phyloP scores from a whole-genome alignment of 1,140 invertebrate species.

The Apis laboriosa region DNA sequence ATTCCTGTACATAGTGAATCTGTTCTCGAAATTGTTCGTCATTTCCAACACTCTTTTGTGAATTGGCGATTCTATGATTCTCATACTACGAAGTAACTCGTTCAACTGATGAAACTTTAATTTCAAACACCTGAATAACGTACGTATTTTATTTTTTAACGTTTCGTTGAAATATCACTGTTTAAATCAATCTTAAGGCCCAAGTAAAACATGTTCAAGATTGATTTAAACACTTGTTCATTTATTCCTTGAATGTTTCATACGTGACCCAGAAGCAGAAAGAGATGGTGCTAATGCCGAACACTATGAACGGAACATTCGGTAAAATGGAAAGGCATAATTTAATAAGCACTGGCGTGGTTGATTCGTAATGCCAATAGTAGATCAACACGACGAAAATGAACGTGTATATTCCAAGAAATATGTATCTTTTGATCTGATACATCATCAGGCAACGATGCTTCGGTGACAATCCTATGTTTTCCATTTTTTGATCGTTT shows the following conservation, averaged over 20 bases:
- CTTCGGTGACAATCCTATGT: slow-evolving; percentile 44
- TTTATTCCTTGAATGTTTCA: not conserved
- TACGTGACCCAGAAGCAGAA: slow-evolving; percentile 61
- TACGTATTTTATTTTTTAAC: not conserved
- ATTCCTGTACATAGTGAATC: not conserved
- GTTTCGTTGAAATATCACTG: not conserved
- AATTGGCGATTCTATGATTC: slow-evolving; percentile 33
- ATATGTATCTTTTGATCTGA: not conserved
- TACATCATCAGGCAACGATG: slow-evolving; percentile 7
- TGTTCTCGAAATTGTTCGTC: slow-evolving; percentile 36
- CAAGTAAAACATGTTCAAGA: too few species aligned
- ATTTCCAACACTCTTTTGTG: slow-evolving; percentile 43
- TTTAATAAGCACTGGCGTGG: not conserved
- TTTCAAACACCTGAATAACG: slow-evolving; percentile 24
- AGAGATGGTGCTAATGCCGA: slow-evolving; percentile 35
- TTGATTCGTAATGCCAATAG: not conserved
- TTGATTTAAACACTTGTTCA: too few species aligned
- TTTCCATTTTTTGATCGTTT: slow-evolving; percentile 46
- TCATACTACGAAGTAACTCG: slow-evolving; percentile 39
- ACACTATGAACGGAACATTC: slow-evolving; percentile 24
- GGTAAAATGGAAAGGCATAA: not conserved
- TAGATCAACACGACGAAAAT: not conserved
- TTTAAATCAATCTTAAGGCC: too few species aligned
- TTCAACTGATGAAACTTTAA: slow-evolving; percentile 56
- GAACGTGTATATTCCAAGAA: not conserved